Conservation (phyloP, 2,113 vertebrate genomes). For the Oxygymnocypris stewartii region DNA sequence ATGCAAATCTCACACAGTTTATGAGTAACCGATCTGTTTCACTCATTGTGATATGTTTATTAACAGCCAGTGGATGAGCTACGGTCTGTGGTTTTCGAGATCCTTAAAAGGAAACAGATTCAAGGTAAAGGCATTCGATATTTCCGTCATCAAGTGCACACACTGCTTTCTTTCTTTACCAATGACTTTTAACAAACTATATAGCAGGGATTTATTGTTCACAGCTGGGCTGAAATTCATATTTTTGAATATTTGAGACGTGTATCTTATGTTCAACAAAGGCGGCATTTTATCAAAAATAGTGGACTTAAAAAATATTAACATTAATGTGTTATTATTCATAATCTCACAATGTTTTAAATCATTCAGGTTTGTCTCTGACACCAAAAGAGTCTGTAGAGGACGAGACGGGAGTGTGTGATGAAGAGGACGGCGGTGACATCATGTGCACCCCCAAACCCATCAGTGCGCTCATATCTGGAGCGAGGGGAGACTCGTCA, state of each 20-base stretch:
- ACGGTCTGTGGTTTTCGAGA: constrained; percentile 74
- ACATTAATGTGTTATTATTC: too few species aligned
- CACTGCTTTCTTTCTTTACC: background rate
- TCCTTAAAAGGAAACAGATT: constrained; percentile 72
- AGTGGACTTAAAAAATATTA: too few species aligned
- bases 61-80: constrained; percentile 76
- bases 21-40: background rate
- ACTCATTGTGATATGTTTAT: too few species aligned
- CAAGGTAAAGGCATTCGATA: constrained; percentile 54
- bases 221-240: too few species aligned
- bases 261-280: too few species aligned
- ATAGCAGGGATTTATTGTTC: too few species aligned
- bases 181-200: background rate
- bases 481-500: constrained; percentile 66
- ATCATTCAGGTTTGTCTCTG: constrained; percentile 13
- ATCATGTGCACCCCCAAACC: constrained; percentile 65
- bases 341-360: background rate
- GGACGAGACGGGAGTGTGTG: background rate
- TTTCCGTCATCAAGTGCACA: background rate
- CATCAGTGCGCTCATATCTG: constrained; percentile 62
- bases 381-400: background rate
- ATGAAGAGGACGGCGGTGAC: background rate
- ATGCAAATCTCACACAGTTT: background rate
- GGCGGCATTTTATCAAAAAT: too few species aligned
- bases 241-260: too few species aligned